phyloP scores from a whole-genome alignment of 2,113 vertebrate genomes.

The Python bivittatus region DNA sequence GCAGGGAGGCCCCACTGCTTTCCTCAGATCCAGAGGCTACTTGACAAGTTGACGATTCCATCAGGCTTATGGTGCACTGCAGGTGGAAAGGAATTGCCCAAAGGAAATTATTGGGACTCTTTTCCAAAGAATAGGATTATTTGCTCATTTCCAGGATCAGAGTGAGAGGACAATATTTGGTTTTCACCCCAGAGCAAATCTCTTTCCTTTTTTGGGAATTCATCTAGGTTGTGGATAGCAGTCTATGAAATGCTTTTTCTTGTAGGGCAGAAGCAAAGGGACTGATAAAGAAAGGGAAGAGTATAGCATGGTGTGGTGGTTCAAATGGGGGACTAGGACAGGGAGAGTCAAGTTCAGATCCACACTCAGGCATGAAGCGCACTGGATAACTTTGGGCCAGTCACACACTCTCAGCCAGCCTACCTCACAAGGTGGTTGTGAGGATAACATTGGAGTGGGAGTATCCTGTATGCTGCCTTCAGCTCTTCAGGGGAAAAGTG shows the following conservation, averaged over 20 bases:
- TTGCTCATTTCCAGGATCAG: not conserved
- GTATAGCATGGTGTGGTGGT: not conserved
- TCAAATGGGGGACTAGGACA: not conserved
- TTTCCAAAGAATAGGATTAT: not conserved
- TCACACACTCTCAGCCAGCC: not conserved
- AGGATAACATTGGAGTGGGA: not conserved
- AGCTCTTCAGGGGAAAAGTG: not conserved
- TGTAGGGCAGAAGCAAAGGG: slow-evolving; percentile 17
- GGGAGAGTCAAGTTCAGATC: not conserved
- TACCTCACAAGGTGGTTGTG: not conserved
- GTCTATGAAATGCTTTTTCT: not conserved
- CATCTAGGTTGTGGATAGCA: not conserved
- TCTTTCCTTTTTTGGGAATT: not conserved
- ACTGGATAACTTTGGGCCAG: not conserved
- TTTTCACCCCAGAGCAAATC: not conserved
- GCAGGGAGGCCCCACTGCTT: not conserved
- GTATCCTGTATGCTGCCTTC: not conserved
- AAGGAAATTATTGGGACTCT: not conserved
- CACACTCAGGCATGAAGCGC: not conserved
- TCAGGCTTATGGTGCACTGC: not conserved
- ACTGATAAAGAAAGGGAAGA: not conserved
- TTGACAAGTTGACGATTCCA: not conserved
- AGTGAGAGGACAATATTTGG: not conserved
- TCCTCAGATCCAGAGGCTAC: not conserved
- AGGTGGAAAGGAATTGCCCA: not conserved